Percentiles rank a stretch among this genome's conserved stretches.
Conservation (phyloP, 2,888 invertebrate species). For the Salticus scenicus region DNA sequence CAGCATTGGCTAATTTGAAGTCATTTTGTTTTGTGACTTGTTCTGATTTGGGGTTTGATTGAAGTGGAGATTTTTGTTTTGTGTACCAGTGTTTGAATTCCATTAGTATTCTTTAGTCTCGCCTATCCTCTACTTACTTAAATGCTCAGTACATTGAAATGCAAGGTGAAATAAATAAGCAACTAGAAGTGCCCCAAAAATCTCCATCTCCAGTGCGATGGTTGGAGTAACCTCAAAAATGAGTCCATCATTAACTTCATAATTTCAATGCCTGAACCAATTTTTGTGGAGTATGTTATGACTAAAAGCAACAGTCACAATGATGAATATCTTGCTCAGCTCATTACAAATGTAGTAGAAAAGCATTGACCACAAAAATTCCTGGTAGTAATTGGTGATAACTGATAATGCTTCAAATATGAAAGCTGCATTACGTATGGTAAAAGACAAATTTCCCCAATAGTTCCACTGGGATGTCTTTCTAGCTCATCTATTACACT, state of each 20-base stretch:
- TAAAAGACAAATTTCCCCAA: too few species aligned
- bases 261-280: not conserved
- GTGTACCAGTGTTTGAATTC: too few species aligned
- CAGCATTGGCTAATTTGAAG: too few species aligned
- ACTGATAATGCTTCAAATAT: too few species aligned
- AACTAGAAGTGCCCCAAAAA: not conserved
- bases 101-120: too few species aligned
- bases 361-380: too few species aligned
- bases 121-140: not conserved
- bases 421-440: too few species aligned
- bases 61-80: too few species aligned
- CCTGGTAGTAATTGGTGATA: too few species aligned
- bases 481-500: not conserved
- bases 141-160: not conserved
- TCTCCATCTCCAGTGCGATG: not conserved
- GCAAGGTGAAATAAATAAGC: not conserved
- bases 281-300: not conserved
- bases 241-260: not conserved
- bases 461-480: not conserved
- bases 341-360: not conserved
- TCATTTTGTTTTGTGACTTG: too few species aligned
- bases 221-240: not conserved
- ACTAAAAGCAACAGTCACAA: not conserved
- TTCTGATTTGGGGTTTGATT: too few species aligned
- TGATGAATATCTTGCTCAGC: not conserved